Evolutionary conservation across 2,797 vertebrate species (phyloP).

Genomic region (Streptopelia turtur): DNA sequence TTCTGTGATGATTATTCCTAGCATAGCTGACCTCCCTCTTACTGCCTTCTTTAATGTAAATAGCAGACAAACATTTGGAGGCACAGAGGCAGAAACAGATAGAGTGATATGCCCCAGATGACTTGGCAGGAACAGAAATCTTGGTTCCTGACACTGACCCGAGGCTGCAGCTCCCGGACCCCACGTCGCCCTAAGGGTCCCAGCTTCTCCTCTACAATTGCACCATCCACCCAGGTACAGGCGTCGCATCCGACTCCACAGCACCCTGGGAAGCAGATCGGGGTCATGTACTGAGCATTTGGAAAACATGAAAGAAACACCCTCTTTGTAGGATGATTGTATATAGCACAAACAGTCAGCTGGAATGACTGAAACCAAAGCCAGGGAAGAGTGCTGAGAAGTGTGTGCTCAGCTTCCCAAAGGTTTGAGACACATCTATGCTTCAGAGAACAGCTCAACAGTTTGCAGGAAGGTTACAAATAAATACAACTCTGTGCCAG

Average conservation of each 20-base stretch:
- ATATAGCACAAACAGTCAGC: neutral
- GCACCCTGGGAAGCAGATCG: neutral
- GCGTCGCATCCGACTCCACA: neutral
- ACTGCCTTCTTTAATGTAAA: neutral
- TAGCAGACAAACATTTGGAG: neutral
- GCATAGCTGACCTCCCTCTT: neutral
- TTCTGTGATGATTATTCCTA: neutral
- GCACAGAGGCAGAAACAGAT: neutral
- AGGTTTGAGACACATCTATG: constrained; percentile 67
- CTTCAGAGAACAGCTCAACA: neutral
- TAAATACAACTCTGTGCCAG: neutral
- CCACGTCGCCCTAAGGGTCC: neutral
- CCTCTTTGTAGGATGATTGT: neutral
- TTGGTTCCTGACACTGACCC: neutral
- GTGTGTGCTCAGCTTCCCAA: constrained; percentile 73
- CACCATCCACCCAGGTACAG: neutral
- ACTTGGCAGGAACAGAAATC: neutral
- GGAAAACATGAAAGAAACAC: neutral
- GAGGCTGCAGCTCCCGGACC: neutral
- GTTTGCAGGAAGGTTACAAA: constrained; percentile 26
- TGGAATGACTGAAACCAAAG: constrained; percentile 74
- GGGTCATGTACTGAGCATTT: neutral
- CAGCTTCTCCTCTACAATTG: neutral
- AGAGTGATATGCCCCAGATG: neutral
- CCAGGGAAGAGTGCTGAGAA: constrained; percentile 78